These are phyloP conservation scores for Grammomys surdaster DNA, from an alignment of 2,113 vertebrate genomes.

Conservation along the genomic window DNA sequence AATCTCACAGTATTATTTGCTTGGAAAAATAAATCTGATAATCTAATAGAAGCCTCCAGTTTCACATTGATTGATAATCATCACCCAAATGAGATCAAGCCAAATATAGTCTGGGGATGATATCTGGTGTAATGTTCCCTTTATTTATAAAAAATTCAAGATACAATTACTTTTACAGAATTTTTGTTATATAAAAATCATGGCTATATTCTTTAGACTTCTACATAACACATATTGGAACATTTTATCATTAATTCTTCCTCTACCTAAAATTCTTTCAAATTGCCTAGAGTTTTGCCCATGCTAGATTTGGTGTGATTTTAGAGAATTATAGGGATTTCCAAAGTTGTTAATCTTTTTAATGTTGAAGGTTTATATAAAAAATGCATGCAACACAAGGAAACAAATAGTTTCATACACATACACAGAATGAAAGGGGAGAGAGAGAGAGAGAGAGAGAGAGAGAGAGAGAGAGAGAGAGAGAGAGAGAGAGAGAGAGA, in stretches of 20 bases:
- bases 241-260: background rate
- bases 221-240: background rate
- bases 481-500: fast-evolving
- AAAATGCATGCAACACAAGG: background rate
- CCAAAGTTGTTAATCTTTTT: background rate
- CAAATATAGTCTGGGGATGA: conserved; percentile 12
- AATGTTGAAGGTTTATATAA: conserved; percentile 20
- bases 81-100: background rate
- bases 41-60: conserved; percentile 52
- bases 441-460: too few relatives aligned
- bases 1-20: background rate
- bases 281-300: background rate
- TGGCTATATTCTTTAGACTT: background rate
- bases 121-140: background rate
- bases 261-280: conserved; percentile 4
- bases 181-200: conserved; percentile 24
- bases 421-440: background rate
- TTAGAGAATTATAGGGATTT: background rate
- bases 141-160: conserved; percentile 44
- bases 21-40: conserved; percentile 47
- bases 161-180: conserved; percentile 40
- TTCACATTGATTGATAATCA: conserved; percentile 60
- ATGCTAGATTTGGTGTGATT: background rate
- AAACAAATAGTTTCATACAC: background rate
- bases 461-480: background rate